A percentile compares a stretch with the other conserved stretches of the same genome.
Evolutionary conservation across 2,113 vertebrate genomes (phyloP).

Genomic region (Tachysurus fulvidraco): DNA sequence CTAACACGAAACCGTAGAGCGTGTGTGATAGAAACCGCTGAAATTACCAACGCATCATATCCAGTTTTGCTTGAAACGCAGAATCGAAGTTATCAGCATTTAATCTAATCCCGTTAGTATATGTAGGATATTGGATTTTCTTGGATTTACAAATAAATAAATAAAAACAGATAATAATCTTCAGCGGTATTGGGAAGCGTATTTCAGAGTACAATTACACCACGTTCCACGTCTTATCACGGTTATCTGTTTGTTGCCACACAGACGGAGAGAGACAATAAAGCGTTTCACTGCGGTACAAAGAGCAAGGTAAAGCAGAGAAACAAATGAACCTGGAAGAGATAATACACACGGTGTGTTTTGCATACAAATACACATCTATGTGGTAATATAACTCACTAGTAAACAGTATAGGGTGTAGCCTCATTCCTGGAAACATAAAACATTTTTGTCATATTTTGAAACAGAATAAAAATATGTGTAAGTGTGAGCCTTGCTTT

Average conservation of each 20-base stretch:
- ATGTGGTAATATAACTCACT: neutral
- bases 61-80: neutral
- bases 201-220: neutral
- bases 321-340: neutral
- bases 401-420: neutral
- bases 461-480: neutral
- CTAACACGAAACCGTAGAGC: neutral
- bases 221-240: neutral
- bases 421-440: neutral
- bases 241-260: neutral
- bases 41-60: neutral
- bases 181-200: neutral
- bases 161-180: neutral
- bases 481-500: neutral
- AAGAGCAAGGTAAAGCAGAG: slow-evolving; percentile 11
- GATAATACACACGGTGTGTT: neutral
- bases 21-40: neutral
- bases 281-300: slow-evolving; percentile 22
- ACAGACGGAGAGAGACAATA: slow-evolving; percentile 3
- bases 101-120: neutral
- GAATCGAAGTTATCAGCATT: neutral
- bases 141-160: neutral
- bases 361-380: no score
- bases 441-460: neutral
- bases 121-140: neutral